A percentile compares a stretch with the other conserved stretches of the same genome.
phyloP scores from a whole-genome alignment of 2,888 invertebrate species.

The Protula sp. region DNA sequence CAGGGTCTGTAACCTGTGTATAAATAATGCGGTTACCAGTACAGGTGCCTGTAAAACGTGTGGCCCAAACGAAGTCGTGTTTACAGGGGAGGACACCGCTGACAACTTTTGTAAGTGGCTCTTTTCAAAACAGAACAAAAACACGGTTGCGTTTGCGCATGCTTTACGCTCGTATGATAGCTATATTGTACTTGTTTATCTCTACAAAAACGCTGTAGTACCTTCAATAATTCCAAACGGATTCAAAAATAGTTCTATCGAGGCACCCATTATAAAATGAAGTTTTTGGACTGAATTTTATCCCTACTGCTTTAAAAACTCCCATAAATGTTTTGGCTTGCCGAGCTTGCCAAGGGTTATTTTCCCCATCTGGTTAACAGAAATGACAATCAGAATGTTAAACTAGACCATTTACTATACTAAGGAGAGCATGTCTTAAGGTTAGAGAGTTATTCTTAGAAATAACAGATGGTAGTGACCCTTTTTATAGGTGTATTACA shows the following conservation, averaged over 20 bases:
- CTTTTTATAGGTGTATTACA: neutral
- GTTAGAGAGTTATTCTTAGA: neutral
- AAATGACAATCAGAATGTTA: neutral
- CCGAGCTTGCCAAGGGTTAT: no score
- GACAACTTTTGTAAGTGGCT: neutral
- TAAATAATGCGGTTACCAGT: no score
- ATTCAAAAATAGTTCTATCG: no score
- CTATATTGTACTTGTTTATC: neutral
- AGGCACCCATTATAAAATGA: no score
- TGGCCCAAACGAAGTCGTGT: neutral
- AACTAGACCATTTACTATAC: no score
- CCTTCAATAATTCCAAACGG: neutral
- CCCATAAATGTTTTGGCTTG: no score
- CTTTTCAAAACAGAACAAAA: neutral
- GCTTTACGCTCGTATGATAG: neutral
- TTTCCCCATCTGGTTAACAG: neutral
- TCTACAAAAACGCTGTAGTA: neutral
- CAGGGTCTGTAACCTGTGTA: no score
- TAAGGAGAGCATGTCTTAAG: neutral
- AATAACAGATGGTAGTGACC: neutral
- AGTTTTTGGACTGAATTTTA: no score
- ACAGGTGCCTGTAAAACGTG: neutral
- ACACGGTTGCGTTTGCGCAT: neutral
- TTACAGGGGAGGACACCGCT: neutral
- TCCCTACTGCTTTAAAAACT: no score